phyloP scores from a whole-genome alignment of 2,888 invertebrate genomes.

The Limnephilus marmoratus region DNA sequence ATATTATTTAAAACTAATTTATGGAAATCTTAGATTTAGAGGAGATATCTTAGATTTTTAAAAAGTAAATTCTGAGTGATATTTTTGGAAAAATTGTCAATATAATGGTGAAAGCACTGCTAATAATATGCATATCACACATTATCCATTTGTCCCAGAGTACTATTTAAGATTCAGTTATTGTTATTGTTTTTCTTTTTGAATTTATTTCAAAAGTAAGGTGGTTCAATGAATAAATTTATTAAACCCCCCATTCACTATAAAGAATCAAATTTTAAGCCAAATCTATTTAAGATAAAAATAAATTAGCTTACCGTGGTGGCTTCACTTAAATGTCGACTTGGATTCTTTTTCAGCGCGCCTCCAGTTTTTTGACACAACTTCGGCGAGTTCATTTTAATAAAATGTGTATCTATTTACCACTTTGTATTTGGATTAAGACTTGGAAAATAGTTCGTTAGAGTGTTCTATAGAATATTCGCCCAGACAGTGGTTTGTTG shows the following conservation, averaged over 20 bases:
- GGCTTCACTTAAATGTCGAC: background rate
- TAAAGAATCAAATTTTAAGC: background rate
- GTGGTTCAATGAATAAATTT: background rate
- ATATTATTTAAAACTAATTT: background rate
- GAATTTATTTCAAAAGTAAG: background rate
- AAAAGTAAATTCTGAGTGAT: no score
- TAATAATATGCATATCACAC: no score
- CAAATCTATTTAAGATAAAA: background rate
- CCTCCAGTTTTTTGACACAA: slow-evolving; percentile 64
- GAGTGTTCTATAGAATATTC: background rate
- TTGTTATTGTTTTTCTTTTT: background rate
- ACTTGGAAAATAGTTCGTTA: background rate
- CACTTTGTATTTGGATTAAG: background rate
- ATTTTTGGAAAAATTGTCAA: no score
- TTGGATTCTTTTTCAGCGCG: slow-evolving; percentile 40
- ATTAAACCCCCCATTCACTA: background rate
- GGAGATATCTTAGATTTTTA: no score
- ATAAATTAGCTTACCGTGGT: slow-evolving; percentile 10
- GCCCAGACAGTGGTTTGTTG: background rate
- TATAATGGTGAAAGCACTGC: no score
- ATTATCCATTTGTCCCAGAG: background rate
- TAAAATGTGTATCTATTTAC: background rate
- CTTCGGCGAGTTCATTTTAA: slow-evolving; percentile 64
- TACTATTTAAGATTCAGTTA: background rate
- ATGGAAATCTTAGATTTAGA: no score